These are phyloP conservation scores for Podargus strigoides DNA, from an alignment of 2,797 vertebrate genomes.

Conservation along the genomic window DNA sequence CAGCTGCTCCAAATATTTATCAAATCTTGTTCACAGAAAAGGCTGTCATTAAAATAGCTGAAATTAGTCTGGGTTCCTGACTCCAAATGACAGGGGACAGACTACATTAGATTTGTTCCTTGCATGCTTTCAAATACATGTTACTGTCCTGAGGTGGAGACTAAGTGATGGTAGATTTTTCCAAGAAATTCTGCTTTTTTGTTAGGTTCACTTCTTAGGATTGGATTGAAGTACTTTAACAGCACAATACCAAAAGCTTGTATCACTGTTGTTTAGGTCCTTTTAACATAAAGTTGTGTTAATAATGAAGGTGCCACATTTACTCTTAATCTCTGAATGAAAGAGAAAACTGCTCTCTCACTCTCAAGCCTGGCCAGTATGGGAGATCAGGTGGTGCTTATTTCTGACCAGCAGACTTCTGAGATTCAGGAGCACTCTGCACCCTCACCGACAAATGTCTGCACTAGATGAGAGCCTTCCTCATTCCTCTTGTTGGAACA, in stretches of 20 bases:
- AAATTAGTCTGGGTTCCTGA: not conserved
- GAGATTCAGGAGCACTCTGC: not conserved
- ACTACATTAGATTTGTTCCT: not conserved
- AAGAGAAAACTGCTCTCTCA: not conserved
- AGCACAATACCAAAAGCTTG: not conserved
- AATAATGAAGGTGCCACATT: not conserved
- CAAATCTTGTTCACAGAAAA: not conserved
- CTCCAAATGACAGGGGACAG: not conserved
- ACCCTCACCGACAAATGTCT: accelerated
- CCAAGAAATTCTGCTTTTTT: not conserved
- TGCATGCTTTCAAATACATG: not conserved
- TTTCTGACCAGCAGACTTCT: not conserved
- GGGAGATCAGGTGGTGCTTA: not conserved
- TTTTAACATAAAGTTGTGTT: not conserved
- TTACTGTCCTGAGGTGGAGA: not conserved
- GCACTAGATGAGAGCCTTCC: not conserved
- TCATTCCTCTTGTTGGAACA: not conserved
- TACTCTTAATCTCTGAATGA: not conserved
- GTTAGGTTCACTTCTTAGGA: not conserved
- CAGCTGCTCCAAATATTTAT: not conserved
- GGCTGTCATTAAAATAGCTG: not conserved
- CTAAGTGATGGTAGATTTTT: not conserved
- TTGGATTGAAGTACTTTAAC: not conserved
- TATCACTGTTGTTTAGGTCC: not conserved
- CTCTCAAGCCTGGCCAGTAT: not conserved